Conservation (phyloP, 2,113 vertebrate species). For the Lepus europaeus region DNA sequence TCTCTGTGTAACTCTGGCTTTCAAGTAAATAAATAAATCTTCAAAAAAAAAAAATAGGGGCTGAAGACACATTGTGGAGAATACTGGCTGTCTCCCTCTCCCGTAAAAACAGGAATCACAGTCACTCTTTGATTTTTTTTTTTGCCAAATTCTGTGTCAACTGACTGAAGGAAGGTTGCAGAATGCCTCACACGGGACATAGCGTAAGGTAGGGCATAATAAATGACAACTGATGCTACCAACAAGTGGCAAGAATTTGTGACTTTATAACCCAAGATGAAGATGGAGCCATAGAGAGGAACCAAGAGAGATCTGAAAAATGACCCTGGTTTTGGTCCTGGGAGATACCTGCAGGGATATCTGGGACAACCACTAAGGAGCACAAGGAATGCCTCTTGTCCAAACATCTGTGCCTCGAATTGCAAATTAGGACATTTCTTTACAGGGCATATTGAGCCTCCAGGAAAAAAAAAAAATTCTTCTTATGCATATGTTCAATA, state of each 20-base stretch:
- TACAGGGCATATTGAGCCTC: not conserved
- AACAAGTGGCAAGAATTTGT: not conserved
- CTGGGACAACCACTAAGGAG: not conserved
- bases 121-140: not conserved
- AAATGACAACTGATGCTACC: not conserved
- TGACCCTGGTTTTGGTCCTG: not conserved
- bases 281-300: no score
- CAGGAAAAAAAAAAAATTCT: not conserved
- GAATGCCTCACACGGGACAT: not conserved
- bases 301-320: no score
- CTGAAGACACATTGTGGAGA: not conserved
- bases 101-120: constrained; percentile 1
- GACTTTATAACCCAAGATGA: not conserved
- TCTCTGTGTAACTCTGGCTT: no score
- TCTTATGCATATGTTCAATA: not conserved
- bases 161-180: not conserved
- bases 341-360: not conserved
- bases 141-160: not conserved
- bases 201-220: not conserved
- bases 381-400: not conserved
- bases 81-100: not conserved
- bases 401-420: not conserved
- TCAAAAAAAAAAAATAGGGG: no score
- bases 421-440: not conserved
- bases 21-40: no score